Percentiles rank a stretch among this genome's conserved stretches.
Evolutionary conservation across 2,113 vertebrate species (phyloP).

Genomic region (Callopanchax toddi): DNA sequence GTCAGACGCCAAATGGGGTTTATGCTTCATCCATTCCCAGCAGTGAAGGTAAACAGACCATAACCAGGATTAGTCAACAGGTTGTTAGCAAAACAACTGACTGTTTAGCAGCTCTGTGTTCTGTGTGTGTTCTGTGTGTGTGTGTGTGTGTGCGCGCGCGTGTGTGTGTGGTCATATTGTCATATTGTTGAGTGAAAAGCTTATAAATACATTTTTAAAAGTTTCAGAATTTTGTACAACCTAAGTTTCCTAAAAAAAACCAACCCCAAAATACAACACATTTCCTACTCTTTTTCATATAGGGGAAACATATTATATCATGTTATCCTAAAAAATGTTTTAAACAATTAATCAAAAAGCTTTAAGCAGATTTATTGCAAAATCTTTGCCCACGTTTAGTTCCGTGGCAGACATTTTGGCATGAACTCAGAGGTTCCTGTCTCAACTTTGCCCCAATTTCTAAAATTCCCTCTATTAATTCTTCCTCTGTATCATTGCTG

Average conservation of each 20-base stretch:
- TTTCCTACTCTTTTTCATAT: too few relatives aligned
- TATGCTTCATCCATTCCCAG: constrained; percentile 68
- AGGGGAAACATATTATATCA: too few relatives aligned
- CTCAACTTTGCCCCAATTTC: constrained; percentile 41
- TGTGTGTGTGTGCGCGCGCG: background rate
- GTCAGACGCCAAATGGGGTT: constrained; percentile 56
- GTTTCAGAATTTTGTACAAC: too few relatives aligned
- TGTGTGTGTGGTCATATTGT: constrained; percentile 5
- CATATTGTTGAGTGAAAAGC: constrained; percentile 1
- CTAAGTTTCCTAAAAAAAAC: too few relatives aligned
- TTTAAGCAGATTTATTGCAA: constrained; percentile 2
- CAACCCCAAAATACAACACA: too few relatives aligned
- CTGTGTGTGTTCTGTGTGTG: constrained; percentile 3
- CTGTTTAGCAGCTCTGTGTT: constrained; percentile 22
- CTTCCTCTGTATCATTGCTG: constrained; percentile 36
- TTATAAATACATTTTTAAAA: too few relatives aligned
- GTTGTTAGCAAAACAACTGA: constrained; percentile 59
- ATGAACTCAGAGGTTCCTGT: constrained; percentile 13
- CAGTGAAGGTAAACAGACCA: constrained; percentile 65
- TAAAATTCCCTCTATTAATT: constrained; percentile 34
- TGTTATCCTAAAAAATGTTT: constrained; percentile 14
- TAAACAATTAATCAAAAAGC: background rate
- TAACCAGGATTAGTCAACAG: constrained; percentile 64
- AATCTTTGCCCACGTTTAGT: background rate
- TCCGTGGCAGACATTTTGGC: constrained; percentile 48